phyloP scores from a whole-genome alignment of 2,888 invertebrate genomes.

The Sicus ferrugineus region DNA sequence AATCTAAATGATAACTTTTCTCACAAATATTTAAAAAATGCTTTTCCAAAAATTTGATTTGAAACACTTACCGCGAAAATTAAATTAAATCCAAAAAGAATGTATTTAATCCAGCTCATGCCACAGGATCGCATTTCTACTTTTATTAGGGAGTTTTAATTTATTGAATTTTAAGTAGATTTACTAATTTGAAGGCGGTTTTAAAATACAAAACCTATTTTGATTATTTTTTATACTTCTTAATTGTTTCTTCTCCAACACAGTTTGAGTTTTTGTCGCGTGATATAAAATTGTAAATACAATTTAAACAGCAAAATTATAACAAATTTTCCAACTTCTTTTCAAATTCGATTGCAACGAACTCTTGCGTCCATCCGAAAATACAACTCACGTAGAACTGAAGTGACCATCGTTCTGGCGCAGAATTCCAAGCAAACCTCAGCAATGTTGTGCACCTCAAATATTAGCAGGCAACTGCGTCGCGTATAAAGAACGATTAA shows the following conservation, averaged over 20 bases:
- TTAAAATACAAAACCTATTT: background rate
- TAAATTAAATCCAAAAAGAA: slow-evolving; percentile 71
- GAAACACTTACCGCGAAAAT: slow-evolving; percentile 70
- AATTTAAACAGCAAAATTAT: too few relatives aligned
- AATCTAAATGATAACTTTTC: too few relatives aligned
- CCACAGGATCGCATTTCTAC: slow-evolving; percentile 64
- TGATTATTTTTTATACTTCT: background rate
- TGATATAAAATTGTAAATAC: background rate
- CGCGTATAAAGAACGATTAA: slow-evolving; percentile 13
- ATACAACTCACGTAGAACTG: slow-evolving; percentile 55
- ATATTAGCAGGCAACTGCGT: slow-evolving; percentile 12
- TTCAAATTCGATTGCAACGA: too few relatives aligned
- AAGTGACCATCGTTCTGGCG: slow-evolving; percentile 55
- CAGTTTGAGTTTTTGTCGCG: background rate
- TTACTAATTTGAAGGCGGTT: background rate
- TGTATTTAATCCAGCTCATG: slow-evolving; percentile 69
- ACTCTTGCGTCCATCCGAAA: slow-evolving; percentile 50
- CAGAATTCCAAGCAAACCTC: slow-evolving; percentile 43
- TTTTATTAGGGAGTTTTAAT: slow-evolving; percentile 44
- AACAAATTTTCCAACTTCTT: too few relatives aligned
- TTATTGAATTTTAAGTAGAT: background rate
- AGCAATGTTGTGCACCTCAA: slow-evolving; percentile 7
- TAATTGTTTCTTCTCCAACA: slow-evolving; percentile 21
- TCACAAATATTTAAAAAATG: too few relatives aligned
- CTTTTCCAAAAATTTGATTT: background rate